Percentiles rank a stretch among this genome's conserved stretches.
phyloP scores from a whole-genome alignment of 2,888 invertebrate genomes.

The Melanotus villosus region DNA sequence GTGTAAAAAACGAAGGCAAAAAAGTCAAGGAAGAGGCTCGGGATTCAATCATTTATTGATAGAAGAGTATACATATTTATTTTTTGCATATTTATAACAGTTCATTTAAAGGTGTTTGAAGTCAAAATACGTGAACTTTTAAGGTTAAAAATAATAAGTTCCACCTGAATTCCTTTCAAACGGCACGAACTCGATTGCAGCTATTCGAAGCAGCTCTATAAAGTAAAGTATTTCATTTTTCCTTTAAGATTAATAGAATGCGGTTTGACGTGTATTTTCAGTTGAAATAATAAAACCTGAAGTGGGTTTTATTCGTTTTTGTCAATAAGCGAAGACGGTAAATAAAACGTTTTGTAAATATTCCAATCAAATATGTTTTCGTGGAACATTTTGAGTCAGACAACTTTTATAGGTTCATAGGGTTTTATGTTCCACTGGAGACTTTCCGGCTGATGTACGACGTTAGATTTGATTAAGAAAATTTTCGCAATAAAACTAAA shows the following conservation, averaged over 20 bases:
- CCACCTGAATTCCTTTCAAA: too few species aligned
- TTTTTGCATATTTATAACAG: too few species aligned
- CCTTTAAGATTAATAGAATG: background rate
- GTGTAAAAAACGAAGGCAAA: too few species aligned
- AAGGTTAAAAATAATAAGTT: too few species aligned
- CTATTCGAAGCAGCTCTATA: too few species aligned
- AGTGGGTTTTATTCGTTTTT: constrained; percentile 25
- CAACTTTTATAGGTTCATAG: constrained; percentile 58
- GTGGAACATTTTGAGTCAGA: constrained; percentile 60
- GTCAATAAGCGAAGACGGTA: constrained; percentile 31
- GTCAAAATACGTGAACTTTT: too few species aligned
- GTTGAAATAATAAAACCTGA: constrained; percentile 27
- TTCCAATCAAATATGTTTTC: constrained; percentile 59
- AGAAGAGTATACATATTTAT: too few species aligned
- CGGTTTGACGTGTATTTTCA: constrained; percentile 15
- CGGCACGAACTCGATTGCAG: too few species aligned
- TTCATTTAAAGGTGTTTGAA: too few species aligned
- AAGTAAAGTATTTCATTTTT: too few species aligned
- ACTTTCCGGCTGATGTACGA: constrained; percentile 59
- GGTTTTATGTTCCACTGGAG: constrained; percentile 60
- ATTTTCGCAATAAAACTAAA: constrained; percentile 59
- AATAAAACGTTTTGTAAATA: constrained; percentile 45
- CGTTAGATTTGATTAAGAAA: constrained; percentile 63
- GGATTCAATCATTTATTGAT: too few species aligned
- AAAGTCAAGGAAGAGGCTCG: too few species aligned